These are phyloP conservation scores for Syrmaticus mikado DNA, from an alignment of 2,113 vertebrate genomes.

Conservation along the genomic window DNA sequence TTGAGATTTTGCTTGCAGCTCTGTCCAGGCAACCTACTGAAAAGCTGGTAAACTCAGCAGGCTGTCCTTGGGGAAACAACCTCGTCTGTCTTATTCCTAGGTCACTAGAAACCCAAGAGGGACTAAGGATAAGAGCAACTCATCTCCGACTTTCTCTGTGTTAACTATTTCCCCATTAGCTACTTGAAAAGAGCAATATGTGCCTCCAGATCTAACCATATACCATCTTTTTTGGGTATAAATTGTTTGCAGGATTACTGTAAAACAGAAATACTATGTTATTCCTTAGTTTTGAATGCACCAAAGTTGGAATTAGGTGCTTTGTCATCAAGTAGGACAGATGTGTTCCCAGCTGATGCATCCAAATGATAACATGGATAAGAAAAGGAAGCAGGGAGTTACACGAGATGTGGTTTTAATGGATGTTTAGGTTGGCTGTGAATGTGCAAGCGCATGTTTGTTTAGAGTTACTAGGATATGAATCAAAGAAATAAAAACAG, in stretches of 20 bases:
- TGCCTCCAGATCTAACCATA: accelerated
- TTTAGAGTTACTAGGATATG: slow-evolving; percentile 54
- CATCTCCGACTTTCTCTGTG: not conserved
- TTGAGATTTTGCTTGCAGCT: not conserved
- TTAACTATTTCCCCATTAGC: not conserved
- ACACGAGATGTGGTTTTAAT: not conserved
- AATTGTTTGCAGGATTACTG: not conserved
- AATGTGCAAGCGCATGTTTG: not conserved
- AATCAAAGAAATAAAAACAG: slow-evolving; percentile 65
- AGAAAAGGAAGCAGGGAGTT: slow-evolving; percentile 22
- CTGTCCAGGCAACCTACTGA: accelerated
- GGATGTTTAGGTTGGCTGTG: slow-evolving; percentile 36
- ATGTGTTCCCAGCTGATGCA: not conserved
- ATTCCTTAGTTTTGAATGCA: not conserved
- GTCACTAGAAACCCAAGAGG: not conserved
- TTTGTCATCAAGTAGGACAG: not conserved
- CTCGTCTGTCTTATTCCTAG: not conserved
- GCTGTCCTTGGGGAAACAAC: not conserved
- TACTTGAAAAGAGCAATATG: not conserved
- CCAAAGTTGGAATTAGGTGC: not conserved
- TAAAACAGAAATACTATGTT: not conserved
- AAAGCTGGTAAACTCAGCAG: not conserved
- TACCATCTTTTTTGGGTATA: not conserved
- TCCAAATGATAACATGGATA: not conserved
- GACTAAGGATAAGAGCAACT: not conserved